Conservation (phyloP, 2,113 vertebrate genomes). For the Chloebia gouldiae region DNA sequence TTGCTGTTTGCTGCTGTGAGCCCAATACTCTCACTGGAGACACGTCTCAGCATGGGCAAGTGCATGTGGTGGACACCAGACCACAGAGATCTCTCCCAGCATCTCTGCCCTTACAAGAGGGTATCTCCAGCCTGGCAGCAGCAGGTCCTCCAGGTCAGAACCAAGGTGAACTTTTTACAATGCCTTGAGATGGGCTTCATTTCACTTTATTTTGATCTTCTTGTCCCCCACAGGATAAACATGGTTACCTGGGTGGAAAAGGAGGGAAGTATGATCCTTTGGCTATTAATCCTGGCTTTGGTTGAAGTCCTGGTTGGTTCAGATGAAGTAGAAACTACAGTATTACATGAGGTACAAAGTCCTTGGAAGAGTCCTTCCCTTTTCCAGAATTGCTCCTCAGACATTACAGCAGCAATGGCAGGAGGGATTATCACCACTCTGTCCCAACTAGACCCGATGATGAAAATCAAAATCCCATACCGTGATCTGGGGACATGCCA, state of each 20-base stretch:
- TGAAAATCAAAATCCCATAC: background rate
- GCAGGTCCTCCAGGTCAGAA: background rate
- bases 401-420: background rate
- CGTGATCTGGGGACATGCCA: accelerated
- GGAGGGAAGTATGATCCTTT: background rate
- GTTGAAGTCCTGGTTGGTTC: background rate
- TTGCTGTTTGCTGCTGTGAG: background rate
- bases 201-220: background rate
- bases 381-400: background rate
- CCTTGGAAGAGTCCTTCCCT: background rate
- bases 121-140: background rate
- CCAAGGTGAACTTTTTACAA: background rate
- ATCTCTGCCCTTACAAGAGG: background rate
- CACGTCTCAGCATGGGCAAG: background rate
- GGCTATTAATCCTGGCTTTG: background rate
- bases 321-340: background rate
- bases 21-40: background rate
- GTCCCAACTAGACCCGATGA: accelerated
- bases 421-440: background rate
- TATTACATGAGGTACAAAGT: background rate
- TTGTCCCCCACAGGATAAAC: background rate
- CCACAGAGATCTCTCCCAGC: background rate
- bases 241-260: background rate
- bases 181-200: background rate
- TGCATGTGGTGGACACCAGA: background rate